Conservation (phyloP, 2,888 invertebrate genomes). For the Homarus gammarus region DNA sequence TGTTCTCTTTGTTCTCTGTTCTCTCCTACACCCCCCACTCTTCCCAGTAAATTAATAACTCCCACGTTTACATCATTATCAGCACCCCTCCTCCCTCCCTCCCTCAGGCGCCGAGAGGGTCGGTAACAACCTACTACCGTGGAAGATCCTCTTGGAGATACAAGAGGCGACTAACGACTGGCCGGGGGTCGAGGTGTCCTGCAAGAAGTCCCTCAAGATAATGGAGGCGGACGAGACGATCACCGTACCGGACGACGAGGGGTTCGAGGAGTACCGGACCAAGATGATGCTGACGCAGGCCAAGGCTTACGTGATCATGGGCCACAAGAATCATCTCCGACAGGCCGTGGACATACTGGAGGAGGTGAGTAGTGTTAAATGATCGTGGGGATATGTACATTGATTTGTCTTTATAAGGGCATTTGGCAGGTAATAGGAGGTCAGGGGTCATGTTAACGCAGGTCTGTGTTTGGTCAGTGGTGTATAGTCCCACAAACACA, state of each 20-base stretch:
- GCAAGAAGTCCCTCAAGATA: conserved; percentile 48
- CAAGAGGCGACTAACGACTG: conserved; percentile 60
- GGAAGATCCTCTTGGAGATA: conserved; percentile 53
- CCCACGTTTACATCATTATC: too few species aligned
- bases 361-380: too few species aligned
- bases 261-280: conserved; percentile 6
- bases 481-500: too few species aligned
- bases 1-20: too few species aligned
- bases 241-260: conserved; percentile 45
- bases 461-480: too few species aligned
- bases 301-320: conserved; percentile 69
- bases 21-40: too few species aligned
- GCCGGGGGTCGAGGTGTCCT: conserved; percentile 66
- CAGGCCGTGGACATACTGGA: conserved; percentile 64
- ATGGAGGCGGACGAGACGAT: conserved; percentile 8
- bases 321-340: conserved; percentile 66
- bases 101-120: conserved; percentile 58
- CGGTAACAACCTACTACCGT: conserved; percentile 42
- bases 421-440: too few species aligned
- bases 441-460: too few species aligned
- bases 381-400: too few species aligned
- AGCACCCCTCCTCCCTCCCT: too few species aligned
- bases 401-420: too few species aligned
- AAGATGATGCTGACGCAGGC: conserved; percentile 52
- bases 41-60: too few species aligned